Conservation (phyloP, 1,140 invertebrate genomes). For the Drosophila navojoa region DNA sequence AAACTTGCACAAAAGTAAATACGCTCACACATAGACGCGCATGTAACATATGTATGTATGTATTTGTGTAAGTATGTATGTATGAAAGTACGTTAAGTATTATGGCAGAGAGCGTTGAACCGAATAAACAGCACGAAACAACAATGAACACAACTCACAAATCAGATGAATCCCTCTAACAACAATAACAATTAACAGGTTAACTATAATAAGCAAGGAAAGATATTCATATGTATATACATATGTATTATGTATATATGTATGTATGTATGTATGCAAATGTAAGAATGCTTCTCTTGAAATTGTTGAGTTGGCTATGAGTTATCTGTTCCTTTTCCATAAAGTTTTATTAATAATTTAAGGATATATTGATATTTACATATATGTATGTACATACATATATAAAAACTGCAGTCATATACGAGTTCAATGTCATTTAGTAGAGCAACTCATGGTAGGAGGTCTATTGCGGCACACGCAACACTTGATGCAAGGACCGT, state of each 20-base stretch:
- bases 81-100: conserved; percentile 10
- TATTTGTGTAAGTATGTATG: not conserved
- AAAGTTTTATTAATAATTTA: not conserved
- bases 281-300: too few species aligned
- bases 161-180: not conserved
- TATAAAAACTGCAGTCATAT: not conserved
- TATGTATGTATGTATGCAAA: not conserved
- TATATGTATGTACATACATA: too few species aligned
- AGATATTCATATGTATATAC: not conserved
- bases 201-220: not conserved
- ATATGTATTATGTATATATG: not conserved
- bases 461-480: conserved; percentile 6
- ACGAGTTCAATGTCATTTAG: conserved; percentile 42
- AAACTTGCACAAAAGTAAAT: conserved; percentile 7
- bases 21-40: not conserved
- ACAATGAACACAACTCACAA: not conserved
- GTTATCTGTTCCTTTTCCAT: too few species aligned
- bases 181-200: conserved; percentile 1
- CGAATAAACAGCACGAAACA: not conserved
- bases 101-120: conserved; percentile 25
- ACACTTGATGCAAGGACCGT: conserved; percentile 25
- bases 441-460: not conserved
- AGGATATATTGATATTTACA: too few species aligned
- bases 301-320: too few species aligned
- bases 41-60: not conserved